Evolutionary conservation across 2,113 vertebrate species (phyloP), one percentile per base, ranked within the genome.

Genomic region (Strix uralensis): DNA sequence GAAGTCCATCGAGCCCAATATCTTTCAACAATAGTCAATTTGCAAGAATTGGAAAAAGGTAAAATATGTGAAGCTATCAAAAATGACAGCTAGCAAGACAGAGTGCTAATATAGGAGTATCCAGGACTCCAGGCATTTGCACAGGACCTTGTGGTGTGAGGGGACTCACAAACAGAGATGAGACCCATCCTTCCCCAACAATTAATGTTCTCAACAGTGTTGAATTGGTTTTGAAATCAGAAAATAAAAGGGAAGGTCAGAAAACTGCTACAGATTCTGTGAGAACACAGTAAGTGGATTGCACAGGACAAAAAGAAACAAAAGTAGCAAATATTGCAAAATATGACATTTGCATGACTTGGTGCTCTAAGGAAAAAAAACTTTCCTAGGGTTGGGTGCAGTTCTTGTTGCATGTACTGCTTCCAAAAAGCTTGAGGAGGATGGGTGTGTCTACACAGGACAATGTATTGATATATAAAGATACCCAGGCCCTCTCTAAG

Each of bases 231-330:
- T 16, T 65, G 4, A 88, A 63, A 69, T 26, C 3, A 38, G 11
- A 65, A 85, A 85, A 63, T 32, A 12, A 69, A 63, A 63, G 5
- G 1, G 32, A 84, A 79, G 2, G 2, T 49, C 7, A 75, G n/a
- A 42, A 82, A 87, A 40, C 29, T 30, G 1, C 15, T 51, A 38
- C 9, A 42, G 29, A 29, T 46, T 77, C 14, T 63, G 1, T 21
- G 29, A 73, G 40, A 81, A 57, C 9, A 72, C 49, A 42, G 52
- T 5, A 15, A 4, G 6, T 26, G 4, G 15, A 2, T 16, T 67
- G 17, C 10, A 34, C 2, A 36, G 26, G 11, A 34, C 0, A 47
- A 65, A 72, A 46, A 52, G 1, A 0, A 32, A 25, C 1, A 55
- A 67, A 80, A 81, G 14, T 1, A 81, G 1, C 3, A 58, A 38